Conservation (phyloP, 2,888 invertebrate genomes). For the Drosophila buzzatii region DNA sequence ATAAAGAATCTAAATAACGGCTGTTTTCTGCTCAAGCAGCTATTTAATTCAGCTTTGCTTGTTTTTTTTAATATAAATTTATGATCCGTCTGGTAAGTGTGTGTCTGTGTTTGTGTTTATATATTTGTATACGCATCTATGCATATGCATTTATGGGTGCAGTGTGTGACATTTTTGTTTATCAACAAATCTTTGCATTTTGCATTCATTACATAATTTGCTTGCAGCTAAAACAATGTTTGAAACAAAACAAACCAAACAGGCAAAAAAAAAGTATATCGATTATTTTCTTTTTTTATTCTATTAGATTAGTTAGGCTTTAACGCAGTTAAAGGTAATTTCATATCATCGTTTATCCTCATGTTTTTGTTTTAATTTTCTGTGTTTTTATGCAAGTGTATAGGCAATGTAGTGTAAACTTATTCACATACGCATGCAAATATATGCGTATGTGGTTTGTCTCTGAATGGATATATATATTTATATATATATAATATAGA, state of each 20-base stretch:
- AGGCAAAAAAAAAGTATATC: constrained; percentile 60
- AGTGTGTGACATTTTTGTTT: constrained; percentile 44
- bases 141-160: constrained; percentile 35
- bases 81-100: constrained; percentile 56
- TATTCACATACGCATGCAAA: constrained; percentile 30
- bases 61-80: constrained; percentile 27
- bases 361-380: constrained; percentile 15
- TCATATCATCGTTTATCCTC: constrained; percentile 49
- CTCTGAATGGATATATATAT: constrained; percentile 33
- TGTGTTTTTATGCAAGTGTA: constrained; percentile 49
- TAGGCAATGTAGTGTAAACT: constrained; percentile 46
- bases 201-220: constrained; percentile 70
- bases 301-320: constrained; percentile 52
- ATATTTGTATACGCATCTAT: not conserved
- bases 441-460: constrained; percentile 37
- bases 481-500: constrained; percentile 25
- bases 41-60: constrained; percentile 37
- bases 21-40: constrained; percentile 52
- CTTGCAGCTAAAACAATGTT: constrained; percentile 80
- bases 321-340: constrained; percentile 41
- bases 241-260: constrained; percentile 71
- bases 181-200: constrained; percentile 56
- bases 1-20: constrained; percentile 64
- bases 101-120: constrained; percentile 6
- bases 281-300: constrained; percentile 29